Base-by-base conservation (phyloP, 2,797 vertebrate genomes). In the Squalus acanthias region DNA sequence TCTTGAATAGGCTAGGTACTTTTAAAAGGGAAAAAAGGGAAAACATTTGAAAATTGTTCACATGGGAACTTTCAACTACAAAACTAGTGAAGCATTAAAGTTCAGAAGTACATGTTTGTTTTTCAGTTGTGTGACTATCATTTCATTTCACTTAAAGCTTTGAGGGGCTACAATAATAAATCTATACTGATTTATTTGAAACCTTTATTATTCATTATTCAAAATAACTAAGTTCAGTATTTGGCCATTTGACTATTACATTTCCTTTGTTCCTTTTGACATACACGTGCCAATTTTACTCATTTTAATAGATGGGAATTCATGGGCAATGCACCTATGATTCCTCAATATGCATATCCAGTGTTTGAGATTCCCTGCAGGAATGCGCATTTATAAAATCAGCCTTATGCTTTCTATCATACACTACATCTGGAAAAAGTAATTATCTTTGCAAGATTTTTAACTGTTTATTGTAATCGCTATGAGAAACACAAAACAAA, bases 1-100 rank as follows among this genome's bases (percentile, higher is more conserved):
- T 63, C 95, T 96, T 96, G 93, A 96, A 97, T 96, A 76, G 9
- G 46, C 1, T 96, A 24, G 65, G 91, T 67, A 92, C n/a, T n/a
- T 65, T 20, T 17, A 92, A 63, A 57, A 13, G n/a, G 60, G 33
- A 65, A 92, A 17, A 65, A 92, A n/a, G 63, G 8, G n/a, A 65
- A 0, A 92, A 65, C 8, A 65, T 65, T 91, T 91, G 3, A 91
- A 91, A 91, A 33, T 1, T 91, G 15, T 91, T 33, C 33, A 65
- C 5, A 20, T 65, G 12, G 10, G 76, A 79, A 92, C 3, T 65
- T 33, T 15, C 24, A 53, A 53, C 20, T 53, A 26, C 1, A 87
- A 79, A 39, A 79, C 3, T 39, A 39, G 85, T 26, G 24, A 24
- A 87, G 46, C 46, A 26, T 50, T 87, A 87, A 24, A 50, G 50